phyloP scores from a whole-genome alignment of 64 coral and sea anemone genomes.

The Acropora tenuis region DNA sequence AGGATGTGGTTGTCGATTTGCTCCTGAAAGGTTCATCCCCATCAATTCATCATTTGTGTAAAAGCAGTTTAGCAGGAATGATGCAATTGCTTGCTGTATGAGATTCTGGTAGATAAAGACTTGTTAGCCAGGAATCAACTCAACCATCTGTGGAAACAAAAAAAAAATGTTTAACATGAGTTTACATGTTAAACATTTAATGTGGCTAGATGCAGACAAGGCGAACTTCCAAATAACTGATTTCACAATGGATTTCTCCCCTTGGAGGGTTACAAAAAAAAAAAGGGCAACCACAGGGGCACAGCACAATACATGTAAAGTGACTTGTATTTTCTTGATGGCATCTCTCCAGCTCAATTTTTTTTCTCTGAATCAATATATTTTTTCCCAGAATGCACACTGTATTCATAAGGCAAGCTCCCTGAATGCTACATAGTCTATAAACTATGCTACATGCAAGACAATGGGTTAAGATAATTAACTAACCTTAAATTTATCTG shows the following conservation, averaged over 20 bases:
- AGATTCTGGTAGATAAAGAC: slow-evolving; percentile 40
- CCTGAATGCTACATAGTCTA: neutral
- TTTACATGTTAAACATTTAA: neutral
- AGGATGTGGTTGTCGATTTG: slow-evolving; percentile 46
- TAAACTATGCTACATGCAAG: neutral
- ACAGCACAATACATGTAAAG: too few species aligned
- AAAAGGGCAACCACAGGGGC: too few species aligned
- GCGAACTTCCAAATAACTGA: too few species aligned
- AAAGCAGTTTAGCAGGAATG: slow-evolving; percentile 63
- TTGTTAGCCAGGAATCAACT: slow-evolving; percentile 41
- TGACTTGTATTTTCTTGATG: too few species aligned
- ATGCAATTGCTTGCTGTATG: slow-evolving; percentile 24
- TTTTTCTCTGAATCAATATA: too few species aligned
- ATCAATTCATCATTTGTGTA: slow-evolving; percentile 41
- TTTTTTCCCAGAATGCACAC: too few species aligned
- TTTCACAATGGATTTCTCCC: too few species aligned
- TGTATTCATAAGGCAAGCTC: too few species aligned
- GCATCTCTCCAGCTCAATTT: too few species aligned
- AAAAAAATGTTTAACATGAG: neutral
- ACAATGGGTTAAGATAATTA: neutral
- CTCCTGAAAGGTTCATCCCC: slow-evolving; percentile 62
- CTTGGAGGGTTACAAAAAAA: too few species aligned
- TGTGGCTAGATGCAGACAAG: too few species aligned
- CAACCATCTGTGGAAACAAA: slow-evolving; percentile 14
- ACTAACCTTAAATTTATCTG: neutral